A percentile compares a stretch with the other conserved stretches of the same genome.
Evolutionary conservation across 2,113 vertebrate species (phyloP).

Genomic region (Phocoena phocoena): DNA sequence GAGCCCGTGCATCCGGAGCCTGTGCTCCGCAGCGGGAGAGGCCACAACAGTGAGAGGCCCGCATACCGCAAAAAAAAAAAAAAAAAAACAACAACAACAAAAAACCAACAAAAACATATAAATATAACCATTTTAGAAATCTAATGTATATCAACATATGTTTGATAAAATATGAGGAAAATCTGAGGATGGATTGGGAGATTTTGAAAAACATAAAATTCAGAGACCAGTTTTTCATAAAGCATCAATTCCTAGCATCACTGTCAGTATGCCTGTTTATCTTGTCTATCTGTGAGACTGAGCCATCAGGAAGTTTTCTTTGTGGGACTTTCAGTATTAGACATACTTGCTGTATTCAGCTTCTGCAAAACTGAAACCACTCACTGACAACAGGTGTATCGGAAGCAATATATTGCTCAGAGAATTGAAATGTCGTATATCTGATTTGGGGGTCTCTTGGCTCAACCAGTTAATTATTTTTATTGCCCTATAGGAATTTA

Average conservation of each 20-base stretch:
- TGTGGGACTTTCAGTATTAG: not conserved
- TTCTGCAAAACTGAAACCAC: constrained; percentile 32
- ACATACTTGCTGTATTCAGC: not conserved
- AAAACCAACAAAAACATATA: no score
- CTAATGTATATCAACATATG: not conserved
- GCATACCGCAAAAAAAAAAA: no score
- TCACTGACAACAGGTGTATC: not conserved
- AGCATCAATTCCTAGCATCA: not conserved
- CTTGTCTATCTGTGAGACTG: not conserved
- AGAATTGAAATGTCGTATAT: constrained; percentile 48
- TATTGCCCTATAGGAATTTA: constrained; percentile 39
- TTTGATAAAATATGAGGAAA: not conserved
- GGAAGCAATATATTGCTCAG: constrained; percentile 1
- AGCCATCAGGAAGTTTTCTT: not conserved
- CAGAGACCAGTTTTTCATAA: not conserved
- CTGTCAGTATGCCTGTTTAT: not conserved
- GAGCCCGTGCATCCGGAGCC: no score
- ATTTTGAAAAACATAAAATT: not conserved
- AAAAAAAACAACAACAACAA: fast-evolving
- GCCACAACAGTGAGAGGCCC: no score
- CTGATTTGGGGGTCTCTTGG: constrained; percentile 40
- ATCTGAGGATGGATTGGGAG: not conserved
- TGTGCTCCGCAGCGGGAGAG: no score
- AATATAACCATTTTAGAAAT: not conserved
- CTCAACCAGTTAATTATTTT: constrained; percentile 46